Conservation (phyloP, 2,797 vertebrate genomes). For the Nothura maculosa region DNA sequence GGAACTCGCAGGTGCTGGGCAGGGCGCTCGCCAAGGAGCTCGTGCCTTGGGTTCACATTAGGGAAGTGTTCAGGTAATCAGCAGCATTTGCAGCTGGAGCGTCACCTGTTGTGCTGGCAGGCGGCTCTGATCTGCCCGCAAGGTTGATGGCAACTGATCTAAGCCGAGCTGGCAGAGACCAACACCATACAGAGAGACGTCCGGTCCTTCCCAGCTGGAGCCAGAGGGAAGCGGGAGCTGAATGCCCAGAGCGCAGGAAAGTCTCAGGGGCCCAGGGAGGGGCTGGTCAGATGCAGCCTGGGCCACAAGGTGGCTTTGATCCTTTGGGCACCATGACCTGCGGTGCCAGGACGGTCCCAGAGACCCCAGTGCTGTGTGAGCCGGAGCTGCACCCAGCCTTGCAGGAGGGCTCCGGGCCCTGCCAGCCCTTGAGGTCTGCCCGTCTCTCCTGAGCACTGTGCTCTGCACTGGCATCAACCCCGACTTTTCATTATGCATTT, state of each 20-base stretch:
- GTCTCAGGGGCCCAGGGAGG: not conserved
- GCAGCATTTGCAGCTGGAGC: not conserved
- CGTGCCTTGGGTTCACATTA: not conserved
- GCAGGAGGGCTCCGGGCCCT: not conserved
- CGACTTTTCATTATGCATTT: not conserved
- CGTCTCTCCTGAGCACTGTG: not conserved
- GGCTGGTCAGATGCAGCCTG: not conserved
- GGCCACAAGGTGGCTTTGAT: not conserved
- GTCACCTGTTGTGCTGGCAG: not conserved
- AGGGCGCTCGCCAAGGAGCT: not conserved
- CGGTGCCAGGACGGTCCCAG: no score
- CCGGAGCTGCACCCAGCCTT: not conserved
- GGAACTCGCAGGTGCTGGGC: not conserved
- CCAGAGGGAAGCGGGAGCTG: not conserved
- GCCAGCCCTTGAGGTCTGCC: not conserved
- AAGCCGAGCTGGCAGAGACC: not conserved
- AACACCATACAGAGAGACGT: fast-evolving
- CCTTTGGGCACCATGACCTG: not conserved
- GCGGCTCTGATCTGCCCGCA: not conserved
- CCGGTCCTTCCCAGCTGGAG: not conserved
- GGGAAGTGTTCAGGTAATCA: not conserved
- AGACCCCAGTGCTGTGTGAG: not conserved
- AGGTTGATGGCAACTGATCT: not conserved
- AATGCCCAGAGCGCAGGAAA: not conserved
- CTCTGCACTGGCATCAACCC: not conserved